Conservation (phyloP, 2,113 vertebrate genomes). For the Prunella fulvescens region DNA sequence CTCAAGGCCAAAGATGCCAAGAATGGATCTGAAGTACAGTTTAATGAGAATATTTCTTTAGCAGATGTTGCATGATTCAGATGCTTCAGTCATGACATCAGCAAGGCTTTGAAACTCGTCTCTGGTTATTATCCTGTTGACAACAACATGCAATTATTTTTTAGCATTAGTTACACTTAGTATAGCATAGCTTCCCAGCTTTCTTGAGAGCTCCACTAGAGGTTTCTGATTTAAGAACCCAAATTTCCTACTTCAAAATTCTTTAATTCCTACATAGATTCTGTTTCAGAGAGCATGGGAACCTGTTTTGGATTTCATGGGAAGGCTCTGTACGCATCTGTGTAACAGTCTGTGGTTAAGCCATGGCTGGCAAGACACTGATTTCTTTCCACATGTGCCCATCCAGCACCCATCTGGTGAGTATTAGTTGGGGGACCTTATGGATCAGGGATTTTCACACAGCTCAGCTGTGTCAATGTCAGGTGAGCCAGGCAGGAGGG, state of each 20-base stretch:
- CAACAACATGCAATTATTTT: not conserved
- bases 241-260: not conserved
- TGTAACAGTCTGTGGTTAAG: not conserved
- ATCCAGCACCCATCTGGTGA: not conserved
- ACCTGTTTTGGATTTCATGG: not conserved
- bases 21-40: not conserved
- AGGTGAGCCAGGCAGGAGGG: not conserved
- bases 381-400: not conserved
- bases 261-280: not conserved
- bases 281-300: not conserved
- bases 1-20: not conserved
- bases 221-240: not conserved
- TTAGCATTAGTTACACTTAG: not conserved
- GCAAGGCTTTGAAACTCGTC: not conserved
- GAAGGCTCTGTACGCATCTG: not conserved
- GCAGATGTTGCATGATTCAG: not conserved
- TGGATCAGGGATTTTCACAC: not conserved
- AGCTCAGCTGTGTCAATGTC: not conserved
- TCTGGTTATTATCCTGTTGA: not conserved
- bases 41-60: not conserved
- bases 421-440: not conserved
- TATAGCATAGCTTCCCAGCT: not conserved
- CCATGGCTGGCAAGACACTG: accelerated
- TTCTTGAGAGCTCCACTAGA: not conserved
- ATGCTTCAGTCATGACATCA: slow-evolving; percentile 7